These are phyloP conservation scores for Epinephelus awoara DNA, from an alignment of 2,797 vertebrate genomes.

Conservation along the genomic window DNA sequence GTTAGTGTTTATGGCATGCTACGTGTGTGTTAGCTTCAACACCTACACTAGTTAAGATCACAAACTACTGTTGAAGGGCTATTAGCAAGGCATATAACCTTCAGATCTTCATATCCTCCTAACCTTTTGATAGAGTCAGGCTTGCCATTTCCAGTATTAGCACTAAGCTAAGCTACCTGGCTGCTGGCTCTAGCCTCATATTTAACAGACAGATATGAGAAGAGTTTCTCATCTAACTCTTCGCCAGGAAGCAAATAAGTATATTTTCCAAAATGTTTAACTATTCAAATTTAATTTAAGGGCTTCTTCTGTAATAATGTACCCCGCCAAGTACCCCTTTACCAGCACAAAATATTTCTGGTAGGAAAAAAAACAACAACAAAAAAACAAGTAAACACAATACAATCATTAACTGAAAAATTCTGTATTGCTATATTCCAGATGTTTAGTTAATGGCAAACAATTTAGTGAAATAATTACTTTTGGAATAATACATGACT, in stretches of 20 bases:
- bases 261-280: background rate
- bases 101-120: background rate
- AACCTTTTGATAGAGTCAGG: background rate
- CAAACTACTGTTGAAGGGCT: background rate
- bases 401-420: too few species aligned
- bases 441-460: too few species aligned
- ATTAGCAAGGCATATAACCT: background rate
- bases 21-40: background rate
- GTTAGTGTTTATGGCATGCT: conserved; percentile 1
- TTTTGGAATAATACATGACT: too few species aligned
- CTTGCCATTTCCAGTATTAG: background rate
- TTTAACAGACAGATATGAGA: background rate
- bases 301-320: too few species aligned
- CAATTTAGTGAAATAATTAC: too few species aligned
- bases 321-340: too few species aligned
- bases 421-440: too few species aligned
- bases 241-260: background rate
- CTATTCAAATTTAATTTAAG: background rate
- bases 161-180: background rate
- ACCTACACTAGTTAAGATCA: background rate
- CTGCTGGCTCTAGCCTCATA: background rate
- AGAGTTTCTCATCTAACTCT: background rate
- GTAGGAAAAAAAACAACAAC: too few species aligned
- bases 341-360: too few species aligned
- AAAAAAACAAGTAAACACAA: too few species aligned